Base-by-base conservation (phyloP, 2,797 vertebrate genomes). In the Clarias laeviceps region DNA sequence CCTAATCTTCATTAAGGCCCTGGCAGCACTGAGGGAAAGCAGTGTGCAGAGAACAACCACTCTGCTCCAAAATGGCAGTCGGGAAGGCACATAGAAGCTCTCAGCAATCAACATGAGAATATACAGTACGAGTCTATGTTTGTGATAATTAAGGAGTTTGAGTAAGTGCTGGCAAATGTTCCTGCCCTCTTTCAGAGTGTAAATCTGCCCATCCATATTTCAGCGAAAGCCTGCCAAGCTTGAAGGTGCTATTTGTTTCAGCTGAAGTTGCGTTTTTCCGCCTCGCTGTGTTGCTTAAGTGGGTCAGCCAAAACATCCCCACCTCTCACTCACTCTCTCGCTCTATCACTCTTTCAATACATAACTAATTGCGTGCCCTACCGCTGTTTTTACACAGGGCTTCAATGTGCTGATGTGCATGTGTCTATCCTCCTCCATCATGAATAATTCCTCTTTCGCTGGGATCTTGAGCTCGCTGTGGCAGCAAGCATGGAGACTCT, bases 201-300 rank as follows among this genome's bases (percentile, higher is more conserved):
- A 62, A 76, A 73, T 82, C 54, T 83, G 57, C 66, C 57, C 69
- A 80, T 88, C 64, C 78, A 70, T 77, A 82, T 88, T 88, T 86
- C 76, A 84, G 79, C 40, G 84, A 88, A 86, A 83, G 83, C 81
- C 86, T 86, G 84, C 64, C 64, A 83, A 84, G 84, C 85, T 86
- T 82, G 84, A 85, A 88, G 84, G 86, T 89, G 88, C 82, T 86
- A 83, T 86, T 87, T 90, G 86, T 90, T 90, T 89, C 87, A 90
- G 90, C 90, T 91, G 90, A 91, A 89, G 85, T 59, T 86, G 88
- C 86, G 74, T 84, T 90, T 91, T 89, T 80, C 83, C 56, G 79
- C 87, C 37, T 87, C 66, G 24, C 85, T 86, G 87, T 81, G 83
- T 84, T 83, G 80, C 86, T 86, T 89, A 91, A 90, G 89, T 90